Conservation (phyloP, 92 coral and sea anemone species). For the Scolanthus callimorphus region DNA sequence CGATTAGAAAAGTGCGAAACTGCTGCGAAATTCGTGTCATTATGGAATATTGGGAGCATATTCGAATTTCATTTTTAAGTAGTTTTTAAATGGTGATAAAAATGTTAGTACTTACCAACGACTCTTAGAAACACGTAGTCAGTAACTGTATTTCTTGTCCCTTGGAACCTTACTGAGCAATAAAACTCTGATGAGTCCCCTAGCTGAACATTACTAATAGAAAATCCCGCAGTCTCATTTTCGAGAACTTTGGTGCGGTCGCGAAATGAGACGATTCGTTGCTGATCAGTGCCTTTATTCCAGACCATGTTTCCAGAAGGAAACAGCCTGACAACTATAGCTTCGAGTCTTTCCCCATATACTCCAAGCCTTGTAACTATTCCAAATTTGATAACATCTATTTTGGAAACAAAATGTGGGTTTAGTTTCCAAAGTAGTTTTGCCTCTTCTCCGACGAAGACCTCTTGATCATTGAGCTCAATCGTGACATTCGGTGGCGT, state of each 20-base stretch:
- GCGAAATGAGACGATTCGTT: constrained; percentile 5
- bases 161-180: constrained; percentile 7
- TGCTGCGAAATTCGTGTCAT: no score
- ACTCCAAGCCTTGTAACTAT: constrained; percentile 6
- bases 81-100: no score
- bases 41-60: no score
- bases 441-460: constrained; percentile 31
- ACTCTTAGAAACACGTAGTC: constrained; percentile 19
- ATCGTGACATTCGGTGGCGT: background rate
- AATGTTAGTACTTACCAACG: constrained; percentile 33
- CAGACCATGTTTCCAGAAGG: constrained; percentile 12
- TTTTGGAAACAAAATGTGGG: constrained; percentile 4
- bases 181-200: constrained; percentile 21
- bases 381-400: constrained; percentile 22
- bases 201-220: constrained; percentile 8
- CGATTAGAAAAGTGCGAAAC: no score
- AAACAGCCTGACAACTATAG: constrained; percentile 16
- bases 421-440: constrained; percentile 7
- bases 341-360: constrained; percentile 22
- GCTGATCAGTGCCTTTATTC: background rate
- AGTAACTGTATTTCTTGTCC: constrained; percentile 7
- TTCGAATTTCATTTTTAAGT: no score
- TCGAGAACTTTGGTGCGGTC: constrained; percentile 15
- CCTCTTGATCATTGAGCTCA: constrained; percentile 8
- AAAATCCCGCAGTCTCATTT: constrained; percentile 5